These are phyloP conservation scores for Ceratitis capitata DNA, from an alignment of 1,140 invertebrate genomes.

Conservation along the genomic window DNA sequence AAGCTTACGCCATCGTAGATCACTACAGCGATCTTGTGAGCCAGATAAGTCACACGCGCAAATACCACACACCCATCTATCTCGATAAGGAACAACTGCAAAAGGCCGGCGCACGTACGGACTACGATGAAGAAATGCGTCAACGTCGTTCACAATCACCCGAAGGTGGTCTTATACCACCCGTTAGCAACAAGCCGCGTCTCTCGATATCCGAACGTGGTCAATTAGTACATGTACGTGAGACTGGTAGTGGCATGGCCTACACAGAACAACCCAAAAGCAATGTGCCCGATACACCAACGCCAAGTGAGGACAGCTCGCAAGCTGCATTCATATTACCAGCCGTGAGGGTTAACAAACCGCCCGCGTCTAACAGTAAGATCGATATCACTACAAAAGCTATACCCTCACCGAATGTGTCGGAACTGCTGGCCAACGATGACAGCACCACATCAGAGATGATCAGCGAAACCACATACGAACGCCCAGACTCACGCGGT, in stretches of 20 bases:
- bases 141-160: slow-evolving; percentile 49
- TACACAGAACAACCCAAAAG: slow-evolving; percentile 12
- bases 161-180: slow-evolving; percentile 49
- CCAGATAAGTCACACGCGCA: slow-evolving; percentile 71
- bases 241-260: slow-evolving; percentile 54
- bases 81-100: slow-evolving; percentile 73
- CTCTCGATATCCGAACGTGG: slow-evolving; percentile 59
- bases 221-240: slow-evolving; percentile 58
- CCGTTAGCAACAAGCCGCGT: slow-evolving; percentile 52
- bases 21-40: slow-evolving; percentile 84
- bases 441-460: slow-evolving; percentile 47
- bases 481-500: slow-evolving; percentile 54
- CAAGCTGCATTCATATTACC: background rate
- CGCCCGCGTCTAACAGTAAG: background rate
- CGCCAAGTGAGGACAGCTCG: slow-evolving; percentile 33
- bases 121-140: slow-evolving; percentile 45
- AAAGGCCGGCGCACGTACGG: slow-evolving; percentile 57
- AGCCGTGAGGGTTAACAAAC: background rate
- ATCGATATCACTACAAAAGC: background rate
- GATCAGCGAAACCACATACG: slow-evolving; percentile 58
- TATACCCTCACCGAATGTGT: background rate
- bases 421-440: background rate
- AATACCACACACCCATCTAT: slow-evolving; percentile 68
- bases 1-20: slow-evolving; percentile 76
- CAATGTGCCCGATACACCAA: slow-evolving; percentile 43